phyloP scores from a whole-genome alignment of 2,888 invertebrate genomes.

The Theristus sp. region DNA sequence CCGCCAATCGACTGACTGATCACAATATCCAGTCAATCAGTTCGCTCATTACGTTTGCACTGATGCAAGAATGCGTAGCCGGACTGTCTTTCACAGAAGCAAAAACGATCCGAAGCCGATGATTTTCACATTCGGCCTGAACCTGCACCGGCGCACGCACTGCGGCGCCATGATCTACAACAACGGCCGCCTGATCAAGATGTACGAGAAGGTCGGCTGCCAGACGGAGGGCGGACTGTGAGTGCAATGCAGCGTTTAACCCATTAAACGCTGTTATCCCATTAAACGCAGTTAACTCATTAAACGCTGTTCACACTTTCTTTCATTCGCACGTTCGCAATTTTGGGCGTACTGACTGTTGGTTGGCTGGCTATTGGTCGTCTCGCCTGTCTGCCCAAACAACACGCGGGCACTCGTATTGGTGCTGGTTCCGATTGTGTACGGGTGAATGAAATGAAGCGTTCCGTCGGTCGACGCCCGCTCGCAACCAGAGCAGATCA shows the following conservation, averaged over 20 bases:
- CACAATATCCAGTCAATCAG: no score
- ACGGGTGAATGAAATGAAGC: background rate
- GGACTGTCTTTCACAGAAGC: conserved; percentile 8
- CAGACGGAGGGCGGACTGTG: conserved; percentile 35
- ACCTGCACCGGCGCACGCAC: conserved; percentile 31
- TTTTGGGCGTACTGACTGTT: no score
- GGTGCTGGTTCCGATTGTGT: background rate
- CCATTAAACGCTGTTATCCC: background rate
- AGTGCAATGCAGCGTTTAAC: conserved; percentile 10
- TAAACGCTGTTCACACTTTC: no score
- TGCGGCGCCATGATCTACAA: conserved; percentile 37
- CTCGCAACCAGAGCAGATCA: no score
- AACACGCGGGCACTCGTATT: no score
- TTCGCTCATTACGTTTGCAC: no score
- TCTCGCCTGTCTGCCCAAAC: no score
- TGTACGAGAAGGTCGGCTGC: conserved; percentile 35
- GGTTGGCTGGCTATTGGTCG: no score
- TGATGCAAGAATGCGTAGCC: no score
- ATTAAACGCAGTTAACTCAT: no score
- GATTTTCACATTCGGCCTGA: conserved; percentile 34
- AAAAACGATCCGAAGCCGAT: conserved; percentile 13
- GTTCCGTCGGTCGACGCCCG: no score
- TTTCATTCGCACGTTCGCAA: background rate
- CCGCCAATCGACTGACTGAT: no score
- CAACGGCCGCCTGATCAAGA: conserved; percentile 35